Evolutionary conservation across 1,140 invertebrate species (phyloP).

Genomic region (Cyphomyrmex costatus): DNA sequence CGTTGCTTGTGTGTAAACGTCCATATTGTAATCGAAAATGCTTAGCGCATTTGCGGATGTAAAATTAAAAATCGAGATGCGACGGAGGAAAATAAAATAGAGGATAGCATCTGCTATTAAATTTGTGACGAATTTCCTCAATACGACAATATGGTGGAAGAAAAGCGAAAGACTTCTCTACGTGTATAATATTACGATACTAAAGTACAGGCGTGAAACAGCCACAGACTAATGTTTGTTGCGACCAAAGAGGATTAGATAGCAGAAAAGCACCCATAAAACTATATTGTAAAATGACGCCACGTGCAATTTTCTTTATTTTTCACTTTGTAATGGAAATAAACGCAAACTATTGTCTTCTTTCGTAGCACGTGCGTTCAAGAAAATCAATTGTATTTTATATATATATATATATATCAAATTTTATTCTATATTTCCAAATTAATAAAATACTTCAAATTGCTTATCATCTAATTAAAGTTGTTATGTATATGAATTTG

Average conservation of each 20-base stretch:
- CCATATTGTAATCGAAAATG: constrained; percentile 10
- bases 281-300: constrained; percentile 32
- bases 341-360: neutral
- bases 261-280: constrained; percentile 39
- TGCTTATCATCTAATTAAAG: neutral
- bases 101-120: constrained; percentile 7
- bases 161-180: constrained; percentile 3
- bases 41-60: neutral
- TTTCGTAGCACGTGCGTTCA: neutral
- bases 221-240: constrained; percentile 38
- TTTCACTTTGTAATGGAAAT: neutral
- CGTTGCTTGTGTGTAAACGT: neutral
- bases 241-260: constrained; percentile 57
- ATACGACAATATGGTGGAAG: neutral
- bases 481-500: neutral
- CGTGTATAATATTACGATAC: constrained; percentile 35
- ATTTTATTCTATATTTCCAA: neutral
- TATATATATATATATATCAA: neutral
- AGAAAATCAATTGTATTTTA: neutral
- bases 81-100: constrained; percentile 1
- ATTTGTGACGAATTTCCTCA: neutral
- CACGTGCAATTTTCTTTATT: constrained; percentile 25
- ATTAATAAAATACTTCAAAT: neutral
- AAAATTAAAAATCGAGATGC: neutral
- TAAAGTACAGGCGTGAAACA: constrained; percentile 25